phyloP scores from a whole-genome alignment of 2,888 invertebrate species.

The Liodrosophila aerea region DNA sequence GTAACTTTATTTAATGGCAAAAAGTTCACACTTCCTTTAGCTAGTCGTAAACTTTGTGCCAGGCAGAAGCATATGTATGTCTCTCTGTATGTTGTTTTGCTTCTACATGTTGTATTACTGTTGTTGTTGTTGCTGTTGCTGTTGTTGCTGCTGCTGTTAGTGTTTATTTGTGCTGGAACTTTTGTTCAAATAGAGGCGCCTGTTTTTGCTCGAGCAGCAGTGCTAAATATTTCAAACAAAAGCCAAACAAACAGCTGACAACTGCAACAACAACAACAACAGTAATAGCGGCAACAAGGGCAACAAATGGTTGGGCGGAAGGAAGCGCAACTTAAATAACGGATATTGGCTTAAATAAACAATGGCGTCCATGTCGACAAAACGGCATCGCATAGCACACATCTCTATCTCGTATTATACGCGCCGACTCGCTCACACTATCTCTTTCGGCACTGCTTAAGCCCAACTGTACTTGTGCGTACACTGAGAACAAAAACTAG shows the following conservation, averaged over 20 bases:
- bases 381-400: constrained; percentile 21
- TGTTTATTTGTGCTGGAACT: constrained; percentile 64
- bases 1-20: constrained; percentile 66
- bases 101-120: background rate
- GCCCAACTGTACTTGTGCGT: constrained; percentile 16
- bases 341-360: constrained; percentile 77
- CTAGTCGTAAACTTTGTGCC: constrained; percentile 59
- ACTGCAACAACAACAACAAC: constrained; percentile 31
- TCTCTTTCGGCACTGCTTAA: background rate
- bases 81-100: constrained; percentile 10
- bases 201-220: constrained; percentile 52
- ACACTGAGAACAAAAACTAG: background rate
- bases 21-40: constrained; percentile 75
- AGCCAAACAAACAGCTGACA: constrained; percentile 73
- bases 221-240: constrained; percentile 74
- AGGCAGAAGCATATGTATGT: constrained; percentile 41
- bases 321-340: constrained; percentile 74
- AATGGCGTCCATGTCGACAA: constrained; percentile 53
- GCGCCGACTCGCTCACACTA: constrained; percentile 11
- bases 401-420: constrained; percentile 10
- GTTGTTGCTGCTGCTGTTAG: constrained; percentile 37
- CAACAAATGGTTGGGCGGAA: constrained; percentile 69
- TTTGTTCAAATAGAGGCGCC: constrained; percentile 64
- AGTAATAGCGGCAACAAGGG: constrained; percentile 21
- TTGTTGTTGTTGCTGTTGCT: constrained; percentile 13